These are phyloP conservation scores for Sparidentex hasta DNA, from an alignment of 2,797 vertebrate species.

Conservation along the genomic window DNA sequence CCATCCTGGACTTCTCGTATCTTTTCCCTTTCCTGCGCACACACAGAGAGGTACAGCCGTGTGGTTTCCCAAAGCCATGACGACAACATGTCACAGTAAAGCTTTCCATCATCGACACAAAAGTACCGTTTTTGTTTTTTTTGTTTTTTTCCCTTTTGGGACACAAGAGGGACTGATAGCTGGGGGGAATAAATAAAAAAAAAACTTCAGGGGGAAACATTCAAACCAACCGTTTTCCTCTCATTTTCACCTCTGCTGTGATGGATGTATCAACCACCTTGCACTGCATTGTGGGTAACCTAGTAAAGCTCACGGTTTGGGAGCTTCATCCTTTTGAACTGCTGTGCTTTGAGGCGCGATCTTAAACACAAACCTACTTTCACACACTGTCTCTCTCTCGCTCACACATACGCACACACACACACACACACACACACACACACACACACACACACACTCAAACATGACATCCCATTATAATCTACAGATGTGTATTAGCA, in stretches of 20 bases:
- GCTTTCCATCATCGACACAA: slow-evolving; percentile 69
- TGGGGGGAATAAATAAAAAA: slow-evolving; percentile 21
- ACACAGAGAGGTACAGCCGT: slow-evolving; percentile 60
- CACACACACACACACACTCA: slow-evolving; percentile 12
- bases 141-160: slow-evolving; percentile 69
- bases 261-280: slow-evolving; percentile 25
- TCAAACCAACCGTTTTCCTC: slow-evolving; percentile 59
- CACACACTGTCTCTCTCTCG: neutral
- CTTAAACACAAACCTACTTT: slow-evolving; percentile 46
- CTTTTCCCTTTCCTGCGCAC: slow-evolving; percentile 63
- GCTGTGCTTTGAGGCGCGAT: slow-evolving; percentile 77
- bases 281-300: slow-evolving; percentile 72
- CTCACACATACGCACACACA: neutral
- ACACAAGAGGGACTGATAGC: slow-evolving; percentile 40
- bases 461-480: slow-evolving; percentile 12
- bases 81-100: slow-evolving; percentile 74
- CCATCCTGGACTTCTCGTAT: slow-evolving; percentile 54
- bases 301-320: slow-evolving; percentile 69
- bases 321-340: slow-evolving; percentile 66
- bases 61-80: slow-evolving; percentile 62
- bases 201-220: slow-evolving; percentile 29
- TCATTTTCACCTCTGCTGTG: slow-evolving; percentile 61
- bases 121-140: slow-evolving; percentile 65
- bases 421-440: neutral
- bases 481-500: slow-evolving; percentile 46